Evolutionary conservation across 2,113 vertebrate genomes (phyloP), one percentile per base, ranked within the genome.

Genomic region (Porphyrio hochstetteri): DNA sequence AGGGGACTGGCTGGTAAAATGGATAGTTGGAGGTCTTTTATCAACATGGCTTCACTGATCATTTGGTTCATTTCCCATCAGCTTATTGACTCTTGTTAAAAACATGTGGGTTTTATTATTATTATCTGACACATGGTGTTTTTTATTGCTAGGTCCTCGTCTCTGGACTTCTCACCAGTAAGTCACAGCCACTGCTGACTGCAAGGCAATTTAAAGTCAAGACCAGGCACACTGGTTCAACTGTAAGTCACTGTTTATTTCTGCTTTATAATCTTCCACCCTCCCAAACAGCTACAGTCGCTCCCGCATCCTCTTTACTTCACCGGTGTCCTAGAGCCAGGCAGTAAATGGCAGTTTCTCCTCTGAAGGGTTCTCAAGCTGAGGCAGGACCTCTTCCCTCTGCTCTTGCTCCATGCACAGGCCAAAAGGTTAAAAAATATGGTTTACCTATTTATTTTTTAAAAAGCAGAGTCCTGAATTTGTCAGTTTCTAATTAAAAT

Each of bases 161-260:
- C 36, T 18, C 74, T 60, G 8, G 46, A 56, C 50, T 13, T 44
- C 81, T 79, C 36, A 52, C 61, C 79, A 53, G 75, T 50, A 80
- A 84, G 48, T 65, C 78, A 25, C 55, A 67, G 82, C 23, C 44
- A 35, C 52, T 42, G 17, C 69, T 86, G 86, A n/a, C 78, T 52
- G 55, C 90, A 69, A 31, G 55, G 48, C 17, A 12, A 35, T 65
- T 57, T 90, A 75, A 77, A 68, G 82, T 42, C 72, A 31, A 91
- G 82, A 38, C 79, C 50, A 9, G 1, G 1, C 7, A 2, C 52
- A 7, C 2, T 42, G 33, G 2, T 77, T 82, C 42, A 59, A 40
- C 71, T 38, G 82, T 93, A 92, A 96, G 82, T 93, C 38, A 33
- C 48, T 10, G 92, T 93, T 95, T 80, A 68, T 90, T 88, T 80